A percentile compares a stretch with the other conserved stretches of the same genome.
These are phyloP conservation scores for Brachycybe producta DNA, from an alignment of 2,888 invertebrate species.

Conservation along the genomic window DNA sequence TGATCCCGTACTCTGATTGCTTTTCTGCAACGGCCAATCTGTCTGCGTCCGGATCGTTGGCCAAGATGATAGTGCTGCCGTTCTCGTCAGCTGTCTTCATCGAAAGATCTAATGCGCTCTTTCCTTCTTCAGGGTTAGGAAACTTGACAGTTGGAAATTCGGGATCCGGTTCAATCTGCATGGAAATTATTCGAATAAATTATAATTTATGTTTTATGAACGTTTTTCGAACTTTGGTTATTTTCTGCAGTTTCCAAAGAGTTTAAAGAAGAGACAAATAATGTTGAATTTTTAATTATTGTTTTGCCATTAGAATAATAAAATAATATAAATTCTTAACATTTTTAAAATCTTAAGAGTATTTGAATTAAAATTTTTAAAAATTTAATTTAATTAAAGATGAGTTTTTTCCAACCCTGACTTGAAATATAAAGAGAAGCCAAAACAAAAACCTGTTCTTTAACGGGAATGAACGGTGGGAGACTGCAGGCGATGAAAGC, in stretches of 20 bases:
- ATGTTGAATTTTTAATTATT: too few relatives aligned
- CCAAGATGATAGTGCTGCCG: conserved; percentile 62
- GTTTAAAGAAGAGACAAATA: conserved; percentile 15
- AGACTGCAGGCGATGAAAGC: conserved; percentile 64
- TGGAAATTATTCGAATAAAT: conserved; percentile 29
- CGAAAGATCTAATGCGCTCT: conserved; percentile 60
- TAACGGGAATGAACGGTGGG: conserved; percentile 36
- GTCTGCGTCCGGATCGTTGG: conserved; percentile 98
- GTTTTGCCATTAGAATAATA: too few relatives aligned
- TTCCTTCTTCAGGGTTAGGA: conserved; percentile 96
- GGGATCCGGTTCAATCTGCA: conserved; percentile 77
- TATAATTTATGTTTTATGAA: too few relatives aligned
- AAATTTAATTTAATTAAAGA: too few relatives aligned
- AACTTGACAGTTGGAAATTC: conserved; percentile 94
- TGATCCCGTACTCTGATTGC: conserved; percentile 30
- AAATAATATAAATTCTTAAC: too few relatives aligned
- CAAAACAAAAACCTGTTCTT: conserved; percentile 48
- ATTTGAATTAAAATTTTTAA: too few relatives aligned
- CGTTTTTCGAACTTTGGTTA: conserved; percentile 39
- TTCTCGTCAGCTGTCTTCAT: conserved; percentile 60
- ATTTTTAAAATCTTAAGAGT: too few relatives aligned
- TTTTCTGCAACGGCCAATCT: conserved; percentile 85
- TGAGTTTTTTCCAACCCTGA: too few relatives aligned
- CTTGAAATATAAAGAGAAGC: too few relatives aligned
- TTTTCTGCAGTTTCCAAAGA: too few relatives aligned